Evolutionary conservation across 1,140 invertebrate species (phyloP), one percentile per base, ranked within the genome.

Genomic region (Teleogryllus occipitalis): DNA sequence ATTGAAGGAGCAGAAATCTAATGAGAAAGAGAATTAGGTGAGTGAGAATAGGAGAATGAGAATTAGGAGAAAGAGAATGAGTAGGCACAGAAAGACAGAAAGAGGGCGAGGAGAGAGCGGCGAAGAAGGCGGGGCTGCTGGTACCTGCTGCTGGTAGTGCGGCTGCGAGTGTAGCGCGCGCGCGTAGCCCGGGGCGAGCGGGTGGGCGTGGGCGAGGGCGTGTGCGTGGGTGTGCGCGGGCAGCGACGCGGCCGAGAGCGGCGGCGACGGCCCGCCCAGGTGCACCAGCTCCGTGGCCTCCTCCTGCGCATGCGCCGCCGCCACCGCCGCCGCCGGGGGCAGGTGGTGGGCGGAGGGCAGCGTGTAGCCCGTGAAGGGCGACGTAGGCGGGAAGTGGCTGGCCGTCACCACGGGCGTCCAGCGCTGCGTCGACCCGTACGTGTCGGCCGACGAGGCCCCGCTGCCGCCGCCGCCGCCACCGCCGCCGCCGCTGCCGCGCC

Each of bases 331-430:
- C 8, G 73, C 21, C 3, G 73, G 7, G 6, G 73, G 14, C 15
- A 73, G n/a, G 1, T 65, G 21, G 47, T 54, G 46, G 18, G 22
- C 73, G 7, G 73, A 76, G n/a, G 46, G n/a, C 7, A 48, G 48
- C 8, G 81, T 78, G 72, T 79, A 76, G 74, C 74, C 79, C 14
- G 76, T 76, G 85, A 91, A 91, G 75, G 90, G 90, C 27, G 90
- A 91, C 79, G 88, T 87, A 14, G 87, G 85, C 8, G 90, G 87
- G 81, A 92, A 91, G 82, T 91, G 90, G 21, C 89, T 90, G 12
- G 90, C 90, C 10, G 54, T 65, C 76, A 87, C 86, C 39, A 91
- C 86, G 8, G 90, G 90, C 75, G 89, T 86, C 90, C 90, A 91
- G 80, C 88, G 88, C 77, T 83, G 82, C 54, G 85, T 90, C 83